Evolutionary conservation across 2,888 invertebrate genomes (phyloP), one percentile per base, ranked within the genome.

Genomic region (Caenorhabditis doughertyi): DNA sequence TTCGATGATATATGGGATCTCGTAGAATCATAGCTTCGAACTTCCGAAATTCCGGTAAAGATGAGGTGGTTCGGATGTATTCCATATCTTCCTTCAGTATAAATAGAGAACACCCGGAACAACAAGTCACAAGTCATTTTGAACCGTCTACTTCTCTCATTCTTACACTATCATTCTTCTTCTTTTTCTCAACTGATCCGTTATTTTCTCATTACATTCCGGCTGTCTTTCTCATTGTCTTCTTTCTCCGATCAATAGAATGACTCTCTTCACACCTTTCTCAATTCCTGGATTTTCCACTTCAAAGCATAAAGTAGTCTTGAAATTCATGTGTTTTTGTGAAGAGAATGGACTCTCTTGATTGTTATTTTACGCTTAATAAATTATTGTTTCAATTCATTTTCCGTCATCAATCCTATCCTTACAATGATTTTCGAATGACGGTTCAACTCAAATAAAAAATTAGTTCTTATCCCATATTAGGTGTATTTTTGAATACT

Each of bases 171-270:
- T 21, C n/a, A 27, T 7, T 39, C 13, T 29, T 11, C 21, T 2
- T 55, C 13, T 13, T 47, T 18, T 32, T 60, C 51, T 18, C 42
- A n/a, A 49, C 58, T 35, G 70, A 71, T 71, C 70, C 70, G 70
- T 71, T 47, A 35, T 71, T 56, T n/a, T 65, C 65, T 47, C 47
- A 65, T 67, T 53, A 53, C 72, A 44, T 39, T 60, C 60, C 72
- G 72, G 72, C 72, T 62, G 58, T 18, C 56, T 42, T n/a, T 58
- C 51, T 67, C 32, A 39, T 58, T 58, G 58, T 58, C 58, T 58
- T 58, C 9, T 21, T 32, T 21, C 42, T 42, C 35, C 72, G 39
- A 73, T 73, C 72, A 62, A 73, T 73, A 11, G 29, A 39, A 39
- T 13, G 8, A 29, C 8, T n/a, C 56, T 23, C 29, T 73, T 74